Evolutionary conservation across 2,113 vertebrate species (phyloP), one percentile per base, ranked within the genome.

Genomic region (Pachycephala philippinensis): DNA sequence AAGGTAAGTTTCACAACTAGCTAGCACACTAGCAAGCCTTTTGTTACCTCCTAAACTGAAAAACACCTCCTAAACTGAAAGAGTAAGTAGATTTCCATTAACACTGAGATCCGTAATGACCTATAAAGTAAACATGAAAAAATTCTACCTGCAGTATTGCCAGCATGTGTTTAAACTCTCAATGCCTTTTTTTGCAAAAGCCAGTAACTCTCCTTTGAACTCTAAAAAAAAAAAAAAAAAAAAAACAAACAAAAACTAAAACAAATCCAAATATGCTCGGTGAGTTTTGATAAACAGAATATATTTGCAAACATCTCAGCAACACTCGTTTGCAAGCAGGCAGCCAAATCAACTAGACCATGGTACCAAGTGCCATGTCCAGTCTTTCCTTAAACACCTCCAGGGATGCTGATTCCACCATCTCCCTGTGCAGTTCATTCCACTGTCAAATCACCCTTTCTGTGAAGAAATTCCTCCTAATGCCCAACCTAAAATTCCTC

Each of bases 281-380:
- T 10, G 57, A 42, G 26, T 33, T 79, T 1, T 56, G 75, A 20
- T 24, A 59, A 45, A 39, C 35, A 24, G 42, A 78, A 27, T 5
- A 8, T 27, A 37, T 7, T 19, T 11, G 28, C 15, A 31, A 61
- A 26, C 35, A 26, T 1, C 44, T 9, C 40, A 6, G 66, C 44
- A 27, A 7, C 17, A 22, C 44, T 0, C 42, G 33, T 28, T 7
- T 4, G 2, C 23, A 13, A 0, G 2, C 11, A 61, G 44, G 33
- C 47, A 49, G 69, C 24, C 14, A 12, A 15, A n/a, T 19, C 7
- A 76, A 49, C 1, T 2, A 7, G 54, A 35, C 7, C 21, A 22
- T 1, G 10, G 30, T 54, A 54, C 20, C 6, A 35, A 68, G 47
- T 6, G 24, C 17, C 45, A 60, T 8, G 21, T 13, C 8, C 40